Percentiles rank a stretch among this genome's conserved stretches.
phyloP scores from a whole-genome alignment of 1,140 invertebrate species.

The Mya arenaria region DNA sequence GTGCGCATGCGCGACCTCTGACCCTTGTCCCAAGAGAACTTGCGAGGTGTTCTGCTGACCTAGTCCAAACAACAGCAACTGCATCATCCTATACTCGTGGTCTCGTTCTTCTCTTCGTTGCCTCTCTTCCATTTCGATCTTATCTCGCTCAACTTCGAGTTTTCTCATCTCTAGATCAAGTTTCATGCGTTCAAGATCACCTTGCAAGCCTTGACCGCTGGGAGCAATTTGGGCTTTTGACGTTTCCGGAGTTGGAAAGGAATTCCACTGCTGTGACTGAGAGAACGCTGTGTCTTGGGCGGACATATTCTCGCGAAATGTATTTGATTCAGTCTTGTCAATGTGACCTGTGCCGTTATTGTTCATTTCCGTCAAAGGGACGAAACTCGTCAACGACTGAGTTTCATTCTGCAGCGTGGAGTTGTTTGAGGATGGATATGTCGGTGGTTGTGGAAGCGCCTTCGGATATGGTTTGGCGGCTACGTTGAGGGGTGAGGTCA shows the following conservation, averaged over 20 bases:
- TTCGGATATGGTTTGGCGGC: too few relatives aligned
- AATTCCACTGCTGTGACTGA: background rate
- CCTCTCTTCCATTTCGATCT: conserved; percentile 51
- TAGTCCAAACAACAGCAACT: conserved; percentile 42
- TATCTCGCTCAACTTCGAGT: conserved; percentile 47
- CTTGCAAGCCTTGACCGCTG: too few relatives aligned
- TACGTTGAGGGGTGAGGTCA: background rate
- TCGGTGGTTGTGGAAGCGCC: too few relatives aligned
- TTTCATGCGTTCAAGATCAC: conserved; percentile 42
- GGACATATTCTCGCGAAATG: too few relatives aligned
- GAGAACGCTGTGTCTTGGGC: too few relatives aligned
- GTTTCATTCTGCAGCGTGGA: too few relatives aligned
- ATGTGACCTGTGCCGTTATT: too few relatives aligned
- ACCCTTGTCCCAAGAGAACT: conserved; percentile 9
- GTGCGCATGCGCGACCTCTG: conserved; percentile 34
- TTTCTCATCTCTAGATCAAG: conserved; percentile 45
- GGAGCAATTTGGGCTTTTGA: background rate
- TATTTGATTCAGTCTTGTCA: too few relatives aligned
- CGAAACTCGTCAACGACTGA: too few relatives aligned
- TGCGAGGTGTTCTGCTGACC: conserved; percentile 43
- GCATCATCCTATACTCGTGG: conserved; percentile 52
- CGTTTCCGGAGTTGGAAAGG: background rate
- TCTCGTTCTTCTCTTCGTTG: conserved; percentile 47
- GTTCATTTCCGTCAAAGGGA: too few relatives aligned
- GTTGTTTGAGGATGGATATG: too few relatives aligned